These are phyloP conservation scores for Sussaba pulchella DNA, from an alignment of 2,888 invertebrate genomes.

Conservation along the genomic window DNA sequence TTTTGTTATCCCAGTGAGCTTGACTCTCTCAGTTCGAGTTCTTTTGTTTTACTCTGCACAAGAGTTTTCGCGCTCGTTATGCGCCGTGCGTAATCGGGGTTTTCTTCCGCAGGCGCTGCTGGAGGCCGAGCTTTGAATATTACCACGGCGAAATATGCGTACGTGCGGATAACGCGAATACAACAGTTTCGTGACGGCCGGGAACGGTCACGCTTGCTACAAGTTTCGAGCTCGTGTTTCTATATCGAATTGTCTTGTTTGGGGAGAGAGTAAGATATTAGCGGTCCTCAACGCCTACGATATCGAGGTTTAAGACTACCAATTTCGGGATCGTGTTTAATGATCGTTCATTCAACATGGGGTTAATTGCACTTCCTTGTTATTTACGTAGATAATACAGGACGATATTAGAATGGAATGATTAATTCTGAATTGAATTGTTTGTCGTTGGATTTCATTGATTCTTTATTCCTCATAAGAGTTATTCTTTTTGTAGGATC, in stretches of 20 bases:
- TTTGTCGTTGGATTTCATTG: too few relatives aligned
- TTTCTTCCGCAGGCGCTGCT: conserved; percentile 16
- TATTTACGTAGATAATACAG: neutral
- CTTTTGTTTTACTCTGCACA: neutral
- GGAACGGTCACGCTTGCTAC: neutral
- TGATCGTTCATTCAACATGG: too few relatives aligned
- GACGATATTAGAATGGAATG: too few relatives aligned
- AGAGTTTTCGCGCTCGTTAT: conserved; percentile 24
- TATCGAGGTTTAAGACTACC: neutral
- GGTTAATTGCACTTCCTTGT: too few relatives aligned
- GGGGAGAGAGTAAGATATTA: neutral
- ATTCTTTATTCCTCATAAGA: too few relatives aligned
- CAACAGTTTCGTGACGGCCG: neutral
- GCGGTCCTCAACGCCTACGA: neutral
- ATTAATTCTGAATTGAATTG: too few relatives aligned
- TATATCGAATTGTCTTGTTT: neutral
- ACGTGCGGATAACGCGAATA: neutral
- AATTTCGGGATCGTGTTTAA: too few relatives aligned
- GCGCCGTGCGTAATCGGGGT: conserved; percentile 6
- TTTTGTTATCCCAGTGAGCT: too few relatives aligned
- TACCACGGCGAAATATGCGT: conserved; percentile 3
- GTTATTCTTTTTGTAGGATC: too few relatives aligned
- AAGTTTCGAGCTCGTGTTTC: neutral
- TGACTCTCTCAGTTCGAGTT: neutral
- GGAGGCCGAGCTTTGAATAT: conserved; percentile 27